phyloP scores from a whole-genome alignment of 2,113 vertebrate species.

The Nestor notabilis region DNA sequence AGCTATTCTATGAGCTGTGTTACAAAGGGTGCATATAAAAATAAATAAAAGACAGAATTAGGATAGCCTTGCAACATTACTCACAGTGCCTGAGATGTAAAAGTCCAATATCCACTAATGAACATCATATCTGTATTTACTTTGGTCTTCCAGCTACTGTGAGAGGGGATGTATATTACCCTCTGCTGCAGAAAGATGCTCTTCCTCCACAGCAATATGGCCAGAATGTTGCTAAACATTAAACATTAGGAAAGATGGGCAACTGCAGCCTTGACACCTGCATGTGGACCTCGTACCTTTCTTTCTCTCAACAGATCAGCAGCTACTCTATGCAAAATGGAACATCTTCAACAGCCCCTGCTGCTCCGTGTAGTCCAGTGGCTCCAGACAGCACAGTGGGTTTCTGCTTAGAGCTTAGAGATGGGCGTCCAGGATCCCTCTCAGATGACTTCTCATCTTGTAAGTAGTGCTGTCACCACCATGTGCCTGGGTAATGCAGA shows the following conservation, averaged over 20 bases:
- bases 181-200: background rate
- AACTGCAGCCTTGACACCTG: background rate
- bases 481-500: background rate
- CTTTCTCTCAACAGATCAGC: background rate
- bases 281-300: too few relatives aligned
- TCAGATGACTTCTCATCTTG: background rate
- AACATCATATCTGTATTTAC: background rate
- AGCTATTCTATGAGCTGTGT: background rate
- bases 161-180: background rate
- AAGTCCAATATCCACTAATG: fast-evolving
- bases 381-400: background rate
- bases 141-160: background rate
- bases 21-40: background rate
- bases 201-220: fast-evolving
- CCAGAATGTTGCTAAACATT: background rate
- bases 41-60: background rate
- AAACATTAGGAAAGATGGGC: background rate
- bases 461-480: background rate
- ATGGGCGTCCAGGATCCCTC: background rate
- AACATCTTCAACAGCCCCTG: background rate
- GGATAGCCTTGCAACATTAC: background rate
- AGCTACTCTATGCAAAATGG: background rate
- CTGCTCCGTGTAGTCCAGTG: background rate
- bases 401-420: background rate
- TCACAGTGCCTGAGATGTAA: background rate